Evolutionary conservation across 1,140 invertebrate species (phyloP), one percentile per base, ranked within the genome.

Genomic region (Drosophila repletoides): DNA sequence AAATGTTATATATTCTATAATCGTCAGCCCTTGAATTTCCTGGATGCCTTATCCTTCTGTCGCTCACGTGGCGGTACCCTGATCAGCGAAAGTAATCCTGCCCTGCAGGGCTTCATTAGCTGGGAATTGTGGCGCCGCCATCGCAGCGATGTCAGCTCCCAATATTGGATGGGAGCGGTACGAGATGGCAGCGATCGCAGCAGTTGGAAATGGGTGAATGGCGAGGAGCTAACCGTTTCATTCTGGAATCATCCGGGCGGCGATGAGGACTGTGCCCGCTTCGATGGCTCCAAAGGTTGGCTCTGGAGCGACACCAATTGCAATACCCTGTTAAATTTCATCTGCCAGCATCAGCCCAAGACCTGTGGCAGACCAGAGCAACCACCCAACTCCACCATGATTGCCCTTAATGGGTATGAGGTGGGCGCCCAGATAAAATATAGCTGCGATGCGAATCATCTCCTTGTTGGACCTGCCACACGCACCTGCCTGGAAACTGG

Each of bases 1-100:
- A 98, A 98, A 91, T 98, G 97, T 90, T 98, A 98, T 88, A 96
- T 97, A 61, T 98, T 98, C 91, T 98, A 98, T 91, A 97, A 97
- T 80, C 92, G 96, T 21, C 96, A 97, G 79, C 96, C 96, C 0
- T 89, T 95, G 64, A 94, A 93, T 63, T 97, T 98, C 90, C 91
- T 94, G 17, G 95, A 97, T 33, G 95, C 97, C 0, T 90, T 96
- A 5, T 91, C 93, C 0, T 97, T 97, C 87, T 98, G 97, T 83
- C 93, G 94, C 34, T 92, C 93, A 0, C 92, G 97, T 19, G 95
- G 93, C 12, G 96, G 97, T 1, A 95, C 95, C 0, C 90, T 98
- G 2, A 95, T 98, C 1, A 96, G 98, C 74, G 97, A 98, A 89
- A 98, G 96, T 73, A 98, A 97, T 91, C 97, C 97, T 0, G 97